Conservation (phyloP, 2,888 invertebrate genomes). For the Xestia xanthographa region DNA sequence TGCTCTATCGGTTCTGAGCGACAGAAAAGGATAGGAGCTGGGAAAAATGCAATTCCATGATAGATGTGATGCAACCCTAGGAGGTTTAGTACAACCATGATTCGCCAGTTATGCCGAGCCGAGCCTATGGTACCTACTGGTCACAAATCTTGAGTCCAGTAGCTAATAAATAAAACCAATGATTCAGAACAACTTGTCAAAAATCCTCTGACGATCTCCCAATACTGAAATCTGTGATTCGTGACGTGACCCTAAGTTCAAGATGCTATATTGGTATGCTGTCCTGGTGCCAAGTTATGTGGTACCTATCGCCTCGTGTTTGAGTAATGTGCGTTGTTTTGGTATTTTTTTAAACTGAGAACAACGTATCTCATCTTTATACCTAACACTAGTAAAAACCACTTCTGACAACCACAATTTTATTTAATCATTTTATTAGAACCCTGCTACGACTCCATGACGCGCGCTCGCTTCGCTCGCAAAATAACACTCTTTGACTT, state of each 20-base stretch:
- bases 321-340: conserved; percentile 11
- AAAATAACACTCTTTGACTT: too few relatives aligned
- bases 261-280: background rate
- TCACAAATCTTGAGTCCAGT: background rate
- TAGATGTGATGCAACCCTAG: background rate
- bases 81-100: too few relatives aligned
- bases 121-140: background rate
- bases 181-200: background rate
- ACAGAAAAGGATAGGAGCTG: too few relatives aligned
- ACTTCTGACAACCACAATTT: too few relatives aligned
- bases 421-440: too few relatives aligned
- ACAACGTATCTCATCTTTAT: background rate
- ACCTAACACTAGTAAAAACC: too few relatives aligned
- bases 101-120: background rate
- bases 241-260: conserved; percentile 8
- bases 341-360: background rate
- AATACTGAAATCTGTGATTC: background rate
- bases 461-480: too few relatives aligned
- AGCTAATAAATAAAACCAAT: background rate
- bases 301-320: conserved; percentile 23
- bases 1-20: too few relatives aligned
- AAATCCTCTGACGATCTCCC: background rate
- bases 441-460: too few relatives aligned
- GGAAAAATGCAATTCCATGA: too few relatives aligned
- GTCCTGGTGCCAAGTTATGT: conserved; percentile 17